Evolutionary conservation across 2,797 vertebrate species (phyloP).

Genomic region (Esox masquinongy): DNA sequence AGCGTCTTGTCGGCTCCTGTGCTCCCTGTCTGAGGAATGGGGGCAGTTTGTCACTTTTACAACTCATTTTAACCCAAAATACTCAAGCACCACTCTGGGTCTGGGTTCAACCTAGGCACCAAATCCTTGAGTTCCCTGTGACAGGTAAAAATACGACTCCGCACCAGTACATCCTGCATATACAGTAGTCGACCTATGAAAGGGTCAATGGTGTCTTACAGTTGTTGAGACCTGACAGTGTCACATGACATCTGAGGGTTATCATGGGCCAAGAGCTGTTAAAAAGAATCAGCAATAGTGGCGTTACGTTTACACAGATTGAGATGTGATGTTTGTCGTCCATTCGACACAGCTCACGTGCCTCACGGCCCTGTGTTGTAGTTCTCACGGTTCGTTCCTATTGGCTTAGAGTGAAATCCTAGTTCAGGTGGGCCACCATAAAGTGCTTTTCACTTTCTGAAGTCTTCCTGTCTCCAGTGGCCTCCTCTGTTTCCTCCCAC

Average conservation of each 20-base stretch:
- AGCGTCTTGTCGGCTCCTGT: constrained; percentile 55
- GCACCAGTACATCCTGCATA: constrained; percentile 62
- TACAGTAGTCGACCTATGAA: constrained; percentile 62
- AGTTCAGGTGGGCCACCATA: constrained; percentile 74
- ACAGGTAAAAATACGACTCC: constrained; percentile 72
- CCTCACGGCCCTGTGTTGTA: constrained; percentile 61
- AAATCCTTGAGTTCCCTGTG: constrained; percentile 63
- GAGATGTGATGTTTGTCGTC: constrained; percentile 67
- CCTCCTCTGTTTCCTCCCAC: constrained; percentile 72
- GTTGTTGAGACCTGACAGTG: constrained; percentile 67
- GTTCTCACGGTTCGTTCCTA: constrained; percentile 70
- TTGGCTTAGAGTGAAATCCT: constrained; percentile 66
- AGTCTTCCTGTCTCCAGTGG: constrained; percentile 78
- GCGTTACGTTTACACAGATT: constrained; percentile 37
- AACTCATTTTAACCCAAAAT: constrained; percentile 69
- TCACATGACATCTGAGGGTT: constrained; percentile 57
- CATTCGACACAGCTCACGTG: constrained; percentile 70
- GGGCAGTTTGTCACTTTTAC: constrained; percentile 68
- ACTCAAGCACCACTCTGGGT: constrained; percentile 34
- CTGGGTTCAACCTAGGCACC: constrained; percentile 49
- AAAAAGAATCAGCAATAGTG: constrained; percentile 20
- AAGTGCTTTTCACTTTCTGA: constrained; percentile 76
- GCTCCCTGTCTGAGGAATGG: constrained; percentile 55
- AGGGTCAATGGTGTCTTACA: constrained; percentile 64
- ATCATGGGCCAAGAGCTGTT: constrained; percentile 55